phyloP scores from a whole-genome alignment of 2,797 vertebrate genomes.

The Micromesistius poutassou region DNA sequence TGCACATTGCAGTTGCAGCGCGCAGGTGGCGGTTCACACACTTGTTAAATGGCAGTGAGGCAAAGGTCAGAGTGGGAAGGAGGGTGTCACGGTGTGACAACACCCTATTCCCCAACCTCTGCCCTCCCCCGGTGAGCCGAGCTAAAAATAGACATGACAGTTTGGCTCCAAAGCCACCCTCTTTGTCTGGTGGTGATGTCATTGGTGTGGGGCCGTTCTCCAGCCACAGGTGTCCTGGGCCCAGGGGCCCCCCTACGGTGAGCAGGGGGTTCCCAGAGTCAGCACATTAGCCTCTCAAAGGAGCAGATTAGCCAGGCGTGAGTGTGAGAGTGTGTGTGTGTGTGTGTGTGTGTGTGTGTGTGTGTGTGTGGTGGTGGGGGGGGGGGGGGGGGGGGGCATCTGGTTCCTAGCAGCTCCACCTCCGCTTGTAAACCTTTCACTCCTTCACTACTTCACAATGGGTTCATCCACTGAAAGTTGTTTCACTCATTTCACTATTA shows the following conservation, averaged over 20 bases:
- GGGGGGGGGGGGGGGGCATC: neutral
- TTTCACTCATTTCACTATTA: too few relatives aligned
- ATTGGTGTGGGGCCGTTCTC: conserved; percentile 47
- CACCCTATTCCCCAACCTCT: neutral
- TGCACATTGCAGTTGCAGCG: neutral
- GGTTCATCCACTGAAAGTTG: neutral
- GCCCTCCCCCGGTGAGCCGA: neutral
- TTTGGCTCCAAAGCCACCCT: conserved; percentile 45
- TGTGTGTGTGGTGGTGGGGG: neutral
- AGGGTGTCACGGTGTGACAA: neutral
- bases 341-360: too few relatives aligned
- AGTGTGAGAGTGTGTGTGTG: neutral
- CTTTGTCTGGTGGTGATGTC: conserved; percentile 57
- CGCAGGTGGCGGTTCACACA: neutral
- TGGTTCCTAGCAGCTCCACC: neutral
- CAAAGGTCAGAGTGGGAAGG: conserved; percentile 18
- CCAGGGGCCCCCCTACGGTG: conserved; percentile 52
- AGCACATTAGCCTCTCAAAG: conserved; percentile 73
- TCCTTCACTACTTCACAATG: neutral
- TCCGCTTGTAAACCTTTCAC: neutral
- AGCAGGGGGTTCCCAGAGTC: conserved; percentile 53
- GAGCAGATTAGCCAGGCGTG: conserved; percentile 50
- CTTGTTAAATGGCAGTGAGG: neutral
- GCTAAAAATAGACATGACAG: conserved; percentile 36
- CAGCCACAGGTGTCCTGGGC: conserved; percentile 71